These are phyloP conservation scores for Choristoneura fumiferana DNA, from an alignment of 1,140 invertebrate genomes.

Conservation along the genomic window DNA sequence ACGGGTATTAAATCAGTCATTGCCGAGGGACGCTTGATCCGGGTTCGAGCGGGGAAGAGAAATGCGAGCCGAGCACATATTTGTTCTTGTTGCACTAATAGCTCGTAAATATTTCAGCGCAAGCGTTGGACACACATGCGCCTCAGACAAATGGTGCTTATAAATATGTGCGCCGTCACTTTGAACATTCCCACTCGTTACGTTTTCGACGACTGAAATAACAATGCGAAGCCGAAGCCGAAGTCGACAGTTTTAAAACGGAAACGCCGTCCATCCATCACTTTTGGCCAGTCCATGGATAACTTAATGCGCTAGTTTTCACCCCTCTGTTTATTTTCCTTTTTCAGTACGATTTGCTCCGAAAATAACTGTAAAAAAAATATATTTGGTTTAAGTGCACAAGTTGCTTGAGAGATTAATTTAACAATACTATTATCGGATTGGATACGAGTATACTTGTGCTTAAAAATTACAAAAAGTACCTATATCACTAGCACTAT, in stretches of 20 bases:
- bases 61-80: conserved; percentile 37
- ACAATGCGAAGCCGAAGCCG: conserved; percentile 56
- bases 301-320: conserved; percentile 24
- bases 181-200: conserved; percentile 63
- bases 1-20: conserved; percentile 59
- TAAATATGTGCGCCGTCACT: conserved; percentile 64
- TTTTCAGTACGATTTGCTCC: background rate
- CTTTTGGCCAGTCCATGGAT: conserved; percentile 47
- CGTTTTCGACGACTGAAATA: conserved; percentile 71
- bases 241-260: conserved; percentile 53
- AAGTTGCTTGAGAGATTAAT: no score
- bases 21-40: conserved; percentile 45
- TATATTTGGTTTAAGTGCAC: background rate
- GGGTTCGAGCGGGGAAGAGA: conserved; percentile 39
- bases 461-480: no score
- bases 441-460: no score
- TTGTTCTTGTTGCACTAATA: conserved; percentile 70
- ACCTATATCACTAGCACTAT: no score
- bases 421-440: no score
- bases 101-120: conserved; percentile 74
- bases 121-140: conserved; percentile 53
- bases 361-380: background rate
- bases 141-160: conserved; percentile 67
- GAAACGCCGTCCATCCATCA: conserved; percentile 52
- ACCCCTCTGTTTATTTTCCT: conserved; percentile 10